phyloP scores from a whole-genome alignment of 2,888 invertebrate genomes.

The Netelia inedita region DNA sequence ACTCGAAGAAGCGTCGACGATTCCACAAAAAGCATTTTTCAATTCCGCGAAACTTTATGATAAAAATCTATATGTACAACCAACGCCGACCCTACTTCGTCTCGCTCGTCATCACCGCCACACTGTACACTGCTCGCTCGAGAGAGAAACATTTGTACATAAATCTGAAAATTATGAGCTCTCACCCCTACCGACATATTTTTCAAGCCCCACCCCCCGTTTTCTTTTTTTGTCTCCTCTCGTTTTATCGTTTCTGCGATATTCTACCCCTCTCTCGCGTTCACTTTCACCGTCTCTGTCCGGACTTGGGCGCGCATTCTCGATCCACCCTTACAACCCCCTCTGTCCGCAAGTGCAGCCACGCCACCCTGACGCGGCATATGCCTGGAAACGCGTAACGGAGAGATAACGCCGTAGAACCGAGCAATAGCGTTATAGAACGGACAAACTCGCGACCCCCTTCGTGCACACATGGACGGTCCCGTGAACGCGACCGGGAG shows the following conservation, averaged over 20 bases:
- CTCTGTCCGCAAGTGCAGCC: conserved; percentile 66
- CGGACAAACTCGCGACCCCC: conserved; percentile 72
- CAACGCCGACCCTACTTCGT: conserved; percentile 66
- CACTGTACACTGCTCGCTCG: conserved; percentile 66
- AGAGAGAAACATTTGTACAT: conserved; percentile 83
- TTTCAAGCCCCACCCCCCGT: conserved; percentile 28
- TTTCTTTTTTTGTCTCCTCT: conserved; percentile 30
- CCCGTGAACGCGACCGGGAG: conserved; percentile 54
- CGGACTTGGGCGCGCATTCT: conserved; percentile 27
- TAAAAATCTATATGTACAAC: conserved; percentile 78
- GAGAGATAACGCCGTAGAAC: conserved; percentile 80
- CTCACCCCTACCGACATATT: conserved; percentile 64
- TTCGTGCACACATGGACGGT: conserved; percentile 70
- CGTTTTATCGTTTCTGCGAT: conserved; percentile 61
- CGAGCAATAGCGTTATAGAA: conserved; percentile 70
- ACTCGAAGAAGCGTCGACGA: conserved; percentile 44
- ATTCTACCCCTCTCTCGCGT: conserved; percentile 33
- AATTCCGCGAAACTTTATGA: conserved; percentile 83
- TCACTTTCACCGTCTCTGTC: conserved; percentile 33
- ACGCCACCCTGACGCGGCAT: conserved; percentile 75
- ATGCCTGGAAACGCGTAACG: conserved; percentile 84
- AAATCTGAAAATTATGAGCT: conserved; percentile 84
- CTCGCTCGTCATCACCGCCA: conserved; percentile 42
- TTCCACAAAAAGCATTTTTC: conserved; percentile 82
- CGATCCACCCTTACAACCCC: conserved; percentile 50